phyloP scores from a whole-genome alignment of 1,140 invertebrate species.

The Lordiphosa mommai region DNA sequence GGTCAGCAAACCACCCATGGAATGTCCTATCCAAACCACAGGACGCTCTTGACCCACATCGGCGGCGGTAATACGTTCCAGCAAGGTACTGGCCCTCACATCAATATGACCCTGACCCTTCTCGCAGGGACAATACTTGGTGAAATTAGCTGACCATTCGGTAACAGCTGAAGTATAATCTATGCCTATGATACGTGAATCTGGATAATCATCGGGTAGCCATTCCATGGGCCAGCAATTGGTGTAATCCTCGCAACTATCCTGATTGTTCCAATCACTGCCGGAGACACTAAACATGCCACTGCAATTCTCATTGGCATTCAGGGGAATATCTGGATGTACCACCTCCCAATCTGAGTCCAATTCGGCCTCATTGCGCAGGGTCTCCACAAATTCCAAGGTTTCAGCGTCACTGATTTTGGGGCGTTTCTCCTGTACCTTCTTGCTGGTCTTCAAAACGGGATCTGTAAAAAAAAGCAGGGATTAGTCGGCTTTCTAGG shows the following conservation, averaged over 20 bases:
- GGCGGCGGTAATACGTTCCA: slow-evolving; percentile 83
- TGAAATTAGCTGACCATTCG: slow-evolving; percentile 76
- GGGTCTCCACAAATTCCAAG: slow-evolving; percentile 69
- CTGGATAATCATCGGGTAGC: slow-evolving; percentile 84
- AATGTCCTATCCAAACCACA: slow-evolving; percentile 89
- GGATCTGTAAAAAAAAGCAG: slow-evolving; percentile 21
- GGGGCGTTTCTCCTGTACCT: slow-evolving; percentile 44
- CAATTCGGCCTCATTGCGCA: slow-evolving; percentile 60
- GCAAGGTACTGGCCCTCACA: slow-evolving; percentile 83
- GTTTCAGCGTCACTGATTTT: slow-evolving; percentile 74
- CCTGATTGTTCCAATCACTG: slow-evolving; percentile 72
- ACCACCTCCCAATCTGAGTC: slow-evolving; percentile 78
- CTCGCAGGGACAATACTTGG: slow-evolving; percentile 79
- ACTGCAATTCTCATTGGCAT: slow-evolving; percentile 49
- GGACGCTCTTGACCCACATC: slow-evolving; percentile 85
- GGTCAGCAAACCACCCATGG: slow-evolving; percentile 90
- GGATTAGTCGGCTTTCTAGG: too few relatives aligned
- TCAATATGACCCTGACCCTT: slow-evolving; percentile 81
- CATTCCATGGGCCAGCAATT: slow-evolving; percentile 90
- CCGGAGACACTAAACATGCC: slow-evolving; percentile 70
- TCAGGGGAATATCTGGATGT: slow-evolving; percentile 71
- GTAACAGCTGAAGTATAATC: slow-evolving; percentile 78
- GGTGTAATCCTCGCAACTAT: slow-evolving; percentile 79
- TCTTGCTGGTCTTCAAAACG: slow-evolving; percentile 55
- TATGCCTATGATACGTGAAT: slow-evolving; percentile 74